phyloP scores from a whole-genome alignment of 2,113 vertebrate species.

The Motacilla tschutschensis region DNA sequence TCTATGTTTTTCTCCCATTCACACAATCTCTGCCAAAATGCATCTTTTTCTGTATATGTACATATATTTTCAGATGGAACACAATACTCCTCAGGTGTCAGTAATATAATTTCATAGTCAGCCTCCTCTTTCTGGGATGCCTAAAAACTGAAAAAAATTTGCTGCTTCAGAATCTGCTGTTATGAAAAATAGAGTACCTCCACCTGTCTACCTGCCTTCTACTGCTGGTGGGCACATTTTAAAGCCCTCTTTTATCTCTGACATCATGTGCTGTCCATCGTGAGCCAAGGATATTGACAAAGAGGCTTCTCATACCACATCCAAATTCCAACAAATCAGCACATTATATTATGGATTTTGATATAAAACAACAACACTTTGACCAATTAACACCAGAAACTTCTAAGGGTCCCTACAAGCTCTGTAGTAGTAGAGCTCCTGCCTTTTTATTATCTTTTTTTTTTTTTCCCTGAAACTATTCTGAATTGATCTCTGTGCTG shows the following conservation, averaged over 20 bases:
- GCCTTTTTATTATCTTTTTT: background rate
- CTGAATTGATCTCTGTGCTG: background rate
- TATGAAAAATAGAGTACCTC: background rate
- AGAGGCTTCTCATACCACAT: background rate
- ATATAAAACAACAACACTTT: background rate
- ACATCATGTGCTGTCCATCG: background rate
- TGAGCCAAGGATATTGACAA: background rate
- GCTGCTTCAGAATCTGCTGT: background rate
- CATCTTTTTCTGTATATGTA: background rate
- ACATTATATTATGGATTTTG: background rate
- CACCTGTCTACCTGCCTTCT: background rate
- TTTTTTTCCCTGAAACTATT: background rate
- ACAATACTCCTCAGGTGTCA: background rate
- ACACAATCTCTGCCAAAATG: background rate
- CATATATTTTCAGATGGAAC: background rate
- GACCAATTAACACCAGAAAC: background rate
- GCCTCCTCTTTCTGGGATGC: background rate
- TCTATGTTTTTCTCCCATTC: background rate
- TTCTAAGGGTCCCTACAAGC: background rate
- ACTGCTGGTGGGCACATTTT: background rate
- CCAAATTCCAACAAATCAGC: background rate
- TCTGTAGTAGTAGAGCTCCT: background rate
- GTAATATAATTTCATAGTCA: background rate
- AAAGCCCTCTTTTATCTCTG: background rate
- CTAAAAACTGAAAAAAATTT: background rate